Evolutionary conservation across 2,113 vertebrate genomes (phyloP), one percentile per base, ranked within the genome.

Genomic region (Pseudois nayaur): DNA sequence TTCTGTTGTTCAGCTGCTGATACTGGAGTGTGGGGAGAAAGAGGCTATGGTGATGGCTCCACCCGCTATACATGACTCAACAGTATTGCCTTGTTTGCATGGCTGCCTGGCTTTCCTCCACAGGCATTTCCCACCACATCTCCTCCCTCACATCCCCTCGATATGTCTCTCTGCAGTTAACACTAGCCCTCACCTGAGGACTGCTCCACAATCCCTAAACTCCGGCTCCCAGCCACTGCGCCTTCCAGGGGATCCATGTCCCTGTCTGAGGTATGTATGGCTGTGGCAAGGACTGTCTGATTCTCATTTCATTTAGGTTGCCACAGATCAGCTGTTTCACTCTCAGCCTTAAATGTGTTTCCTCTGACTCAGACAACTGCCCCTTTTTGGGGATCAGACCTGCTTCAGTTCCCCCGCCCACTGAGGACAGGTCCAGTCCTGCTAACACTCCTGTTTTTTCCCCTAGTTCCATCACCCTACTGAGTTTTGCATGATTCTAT

Each of bases 191-290:
- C 19, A 23, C 9, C 19, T 71, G n/a, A 36, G 10, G 19, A 71
- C 17, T 71, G 67, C 2, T 12, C 67, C 67, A 71, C 19, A 40
- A 40, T 71, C 67, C 67, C n/a, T 71, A 40, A 40, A 71, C 19
- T 71, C n/a, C 0, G 0, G 9, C 67, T 71, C n/a, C n/a, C 67
- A 71, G n/a, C 67, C n/a, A 71, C 67, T 40, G 67, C 0, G 0
- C 67, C n/a, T 40, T 40, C n/a, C 64, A 71, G n/a, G 17, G 64
- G 19, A 71, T 71, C 67, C n/a, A 40, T 12, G 19, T 40, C 67
- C 67, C 19, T 40, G 19, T 40, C n/a, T 12, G 19, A 6, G 67
- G 19, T 71, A 40, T 12, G 19, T 40, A 40, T 40, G n/a, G 5
- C 17, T 71, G 19, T 5, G 4, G n/a, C n/a, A 71, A 71, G 19